Evolutionary conservation across 2,888 invertebrate species (phyloP).

Genomic region (Phaedon cochleariae): DNA sequence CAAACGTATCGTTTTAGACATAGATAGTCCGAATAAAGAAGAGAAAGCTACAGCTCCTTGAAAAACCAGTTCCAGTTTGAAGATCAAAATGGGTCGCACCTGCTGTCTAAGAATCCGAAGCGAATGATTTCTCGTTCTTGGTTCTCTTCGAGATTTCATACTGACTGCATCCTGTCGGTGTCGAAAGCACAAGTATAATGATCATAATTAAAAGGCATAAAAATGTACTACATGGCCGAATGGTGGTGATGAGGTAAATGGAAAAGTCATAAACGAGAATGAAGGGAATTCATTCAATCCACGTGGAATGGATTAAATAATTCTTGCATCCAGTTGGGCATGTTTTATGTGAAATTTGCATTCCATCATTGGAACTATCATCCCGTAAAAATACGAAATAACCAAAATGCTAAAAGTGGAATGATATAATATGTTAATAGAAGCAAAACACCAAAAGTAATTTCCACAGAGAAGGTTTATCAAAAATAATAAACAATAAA

Average conservation of each 20-base stretch:
- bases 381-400: no score
- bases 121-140: conserved; percentile 31
- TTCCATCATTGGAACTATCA: no score
- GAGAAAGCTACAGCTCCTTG: conserved; percentile 30
- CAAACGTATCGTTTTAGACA: no score
- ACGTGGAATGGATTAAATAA: no score
- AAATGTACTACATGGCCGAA: neutral
- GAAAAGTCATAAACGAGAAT: neutral
- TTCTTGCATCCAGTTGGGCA: no score
- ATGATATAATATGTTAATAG: no score
- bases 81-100: conserved; percentile 52
- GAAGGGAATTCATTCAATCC: no score
- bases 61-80: conserved; percentile 40
- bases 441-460: no score
- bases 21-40: neutral
- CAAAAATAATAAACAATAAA: no score
- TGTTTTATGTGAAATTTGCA: no score
- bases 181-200: conserved; percentile 11
- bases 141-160: conserved; percentile 30
- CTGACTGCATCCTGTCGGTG: conserved; percentile 30
- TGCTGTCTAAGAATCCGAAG: conserved; percentile 51
- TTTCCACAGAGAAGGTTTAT: no score
- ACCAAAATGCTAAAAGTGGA: no score
- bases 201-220: conserved; percentile 8
- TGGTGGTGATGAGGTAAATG: neutral